Evolutionary conservation across 2,113 vertebrate genomes (phyloP).

Genomic region (Quiscalus mexicanus): DNA sequence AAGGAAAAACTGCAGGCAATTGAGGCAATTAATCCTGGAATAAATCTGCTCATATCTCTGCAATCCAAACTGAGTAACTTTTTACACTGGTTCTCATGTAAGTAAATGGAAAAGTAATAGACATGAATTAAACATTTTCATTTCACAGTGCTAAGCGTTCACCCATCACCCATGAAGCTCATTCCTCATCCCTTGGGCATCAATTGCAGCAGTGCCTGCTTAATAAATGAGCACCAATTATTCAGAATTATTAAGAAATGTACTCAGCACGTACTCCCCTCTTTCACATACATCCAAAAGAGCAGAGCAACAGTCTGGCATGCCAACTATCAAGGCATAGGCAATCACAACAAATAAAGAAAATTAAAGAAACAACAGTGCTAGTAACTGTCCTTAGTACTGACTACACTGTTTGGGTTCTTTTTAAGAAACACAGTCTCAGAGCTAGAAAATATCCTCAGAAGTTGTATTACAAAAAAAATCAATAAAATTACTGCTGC

Average conservation of each 20-base stretch:
- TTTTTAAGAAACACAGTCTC: background rate
- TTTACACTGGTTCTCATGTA: background rate
- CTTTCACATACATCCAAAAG: background rate
- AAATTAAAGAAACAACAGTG: background rate
- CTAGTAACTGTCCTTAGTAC: background rate
- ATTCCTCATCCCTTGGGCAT: background rate
- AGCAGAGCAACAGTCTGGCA: background rate
- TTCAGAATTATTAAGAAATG: background rate
- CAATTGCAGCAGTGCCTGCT: background rate
- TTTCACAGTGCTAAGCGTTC: background rate
- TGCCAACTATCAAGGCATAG: background rate
- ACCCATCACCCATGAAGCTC: background rate
- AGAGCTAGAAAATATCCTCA: background rate
- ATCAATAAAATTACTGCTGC: background rate
- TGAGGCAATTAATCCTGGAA: background rate
- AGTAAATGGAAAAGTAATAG: background rate
- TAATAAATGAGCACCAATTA: constrained; percentile 2
- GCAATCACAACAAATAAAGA: background rate
- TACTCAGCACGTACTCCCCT: background rate
- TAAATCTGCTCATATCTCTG: background rate
- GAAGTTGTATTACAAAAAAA: background rate
- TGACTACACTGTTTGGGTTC: background rate
- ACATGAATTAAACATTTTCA: constrained; percentile 18
- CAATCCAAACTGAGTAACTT: background rate
- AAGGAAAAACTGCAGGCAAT: background rate